phyloP scores from a whole-genome alignment of 2,113 vertebrate genomes.

The Sinocyclocheilus anophthalmus region DNA sequence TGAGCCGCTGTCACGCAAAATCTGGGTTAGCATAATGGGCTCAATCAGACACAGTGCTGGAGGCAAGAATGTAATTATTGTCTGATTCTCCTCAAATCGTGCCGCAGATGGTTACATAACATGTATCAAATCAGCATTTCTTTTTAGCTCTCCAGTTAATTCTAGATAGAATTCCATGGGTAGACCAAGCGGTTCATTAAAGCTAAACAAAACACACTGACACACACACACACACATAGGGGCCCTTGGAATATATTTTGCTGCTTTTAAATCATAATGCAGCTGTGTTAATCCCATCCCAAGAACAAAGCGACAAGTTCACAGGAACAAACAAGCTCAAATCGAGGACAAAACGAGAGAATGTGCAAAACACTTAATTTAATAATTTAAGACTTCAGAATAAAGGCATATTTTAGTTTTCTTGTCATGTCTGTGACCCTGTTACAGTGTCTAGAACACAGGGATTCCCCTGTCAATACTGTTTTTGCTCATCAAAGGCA shows the following conservation, averaged over 20 bases:
- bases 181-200: not conserved
- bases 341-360: not conserved
- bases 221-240: not conserved
- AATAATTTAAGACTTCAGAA: not conserved
- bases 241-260: not conserved
- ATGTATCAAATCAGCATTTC: slow-evolving; percentile 45
- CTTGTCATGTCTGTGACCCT: not conserved
- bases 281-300: not conserved
- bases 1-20: slow-evolving; percentile 42
- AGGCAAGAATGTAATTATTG: slow-evolving; percentile 52
- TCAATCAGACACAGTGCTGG: slow-evolving; percentile 43
- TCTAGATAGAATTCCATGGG: slow-evolving; percentile 6
- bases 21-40: slow-evolving; percentile 50
- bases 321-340: not conserved
- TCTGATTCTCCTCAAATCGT: slow-evolving; percentile 38
- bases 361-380: not conserved
- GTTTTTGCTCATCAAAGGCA: not conserved
- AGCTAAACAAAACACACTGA: not conserved
- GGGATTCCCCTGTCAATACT: not conserved
- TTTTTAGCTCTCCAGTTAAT: slow-evolving; percentile 27
- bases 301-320: not conserved
- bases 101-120: slow-evolving; percentile 29
- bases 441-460: not conserved
- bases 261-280: not conserved
- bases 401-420: not conserved